These are phyloP conservation scores for Muscicapa comitata DNA, from an alignment of 2,797 vertebrate species.

Conservation along the genomic window DNA sequence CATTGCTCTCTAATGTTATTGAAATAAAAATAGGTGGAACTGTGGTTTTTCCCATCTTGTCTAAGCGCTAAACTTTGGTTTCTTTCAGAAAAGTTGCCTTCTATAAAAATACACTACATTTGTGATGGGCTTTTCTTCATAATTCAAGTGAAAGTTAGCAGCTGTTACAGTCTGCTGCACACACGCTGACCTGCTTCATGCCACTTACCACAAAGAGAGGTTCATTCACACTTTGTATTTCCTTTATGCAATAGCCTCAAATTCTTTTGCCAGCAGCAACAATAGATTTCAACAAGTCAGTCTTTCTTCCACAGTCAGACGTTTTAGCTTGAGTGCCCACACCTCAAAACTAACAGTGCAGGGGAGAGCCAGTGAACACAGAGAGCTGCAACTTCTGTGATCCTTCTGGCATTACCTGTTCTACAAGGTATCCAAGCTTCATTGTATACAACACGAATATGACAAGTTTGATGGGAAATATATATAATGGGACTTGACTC, in stretches of 20 bases:
- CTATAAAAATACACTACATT: neutral
- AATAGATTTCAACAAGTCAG: neutral
- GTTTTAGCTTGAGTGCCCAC: neutral
- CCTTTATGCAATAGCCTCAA: neutral
- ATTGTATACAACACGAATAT: neutral
- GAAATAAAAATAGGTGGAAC: conserved; percentile 34
- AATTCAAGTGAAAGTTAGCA: neutral
- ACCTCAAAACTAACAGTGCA: neutral
- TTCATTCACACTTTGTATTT: neutral
- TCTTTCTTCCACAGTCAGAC: neutral
- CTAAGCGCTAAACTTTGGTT: neutral
- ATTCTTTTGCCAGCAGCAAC: neutral
- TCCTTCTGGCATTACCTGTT: neutral
- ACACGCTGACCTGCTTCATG: neutral
- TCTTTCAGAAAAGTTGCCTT: neutral
- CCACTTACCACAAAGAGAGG: neutral
- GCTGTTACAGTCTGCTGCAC: neutral
- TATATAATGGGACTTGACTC: neutral
- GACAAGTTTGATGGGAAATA: neutral
- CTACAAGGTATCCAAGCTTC: neutral
- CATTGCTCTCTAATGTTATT: conserved; percentile 9
- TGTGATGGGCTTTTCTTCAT: neutral
- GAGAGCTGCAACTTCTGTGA: neutral
- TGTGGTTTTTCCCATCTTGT: conserved; percentile 1
- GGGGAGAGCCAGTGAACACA: neutral